Percentiles rank a stretch among this genome's conserved stretches.
phyloP scores from a whole-genome alignment of 1,140 invertebrate species.

The Aplysia californica region DNA sequence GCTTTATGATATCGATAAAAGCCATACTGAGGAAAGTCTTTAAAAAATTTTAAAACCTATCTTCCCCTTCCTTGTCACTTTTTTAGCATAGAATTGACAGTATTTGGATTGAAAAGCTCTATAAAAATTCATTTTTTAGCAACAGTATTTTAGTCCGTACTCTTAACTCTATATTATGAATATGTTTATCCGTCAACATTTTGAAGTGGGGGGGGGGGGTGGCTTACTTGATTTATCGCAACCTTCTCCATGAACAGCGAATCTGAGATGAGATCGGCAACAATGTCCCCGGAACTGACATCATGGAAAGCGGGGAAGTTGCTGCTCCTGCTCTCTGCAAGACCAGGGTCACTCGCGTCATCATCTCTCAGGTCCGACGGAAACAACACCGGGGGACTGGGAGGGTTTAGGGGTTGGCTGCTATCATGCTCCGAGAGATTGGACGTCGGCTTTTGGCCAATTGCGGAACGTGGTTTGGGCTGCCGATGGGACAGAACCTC shows the following conservation, averaged over 20 bases:
- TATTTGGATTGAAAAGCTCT: too few species aligned
- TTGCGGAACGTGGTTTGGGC: not conserved
- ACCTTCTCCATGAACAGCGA: slow-evolving; percentile 16
- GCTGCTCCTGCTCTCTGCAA: not conserved
- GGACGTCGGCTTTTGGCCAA: too few species aligned
- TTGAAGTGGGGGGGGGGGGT: too few species aligned
- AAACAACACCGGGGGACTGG: slow-evolving; percentile 12
- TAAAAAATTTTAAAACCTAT: too few species aligned
- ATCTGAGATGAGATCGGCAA: slow-evolving; percentile 6
- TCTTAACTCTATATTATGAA: not conserved
- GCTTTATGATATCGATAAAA: too few species aligned
- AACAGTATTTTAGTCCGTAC: not conserved
- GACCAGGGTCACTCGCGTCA: too few species aligned
- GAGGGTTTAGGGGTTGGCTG: not conserved
- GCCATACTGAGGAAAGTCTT: too few species aligned
- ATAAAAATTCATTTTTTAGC: too few species aligned
- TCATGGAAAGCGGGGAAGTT: slow-evolving; percentile 8
- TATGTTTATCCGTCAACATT: too few species aligned
- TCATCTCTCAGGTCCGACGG: slow-evolving; percentile 18
- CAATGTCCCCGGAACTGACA: not conserved
- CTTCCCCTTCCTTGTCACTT: too few species aligned
- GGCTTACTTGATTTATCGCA: slow-evolving; percentile 16
- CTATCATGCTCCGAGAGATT: too few species aligned
- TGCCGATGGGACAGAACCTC: not conserved
- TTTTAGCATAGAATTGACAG: too few species aligned